These are phyloP conservation scores for Sapayoa aenigma DNA, from an alignment of 2,113 vertebrate species.

Conservation along the genomic window DNA sequence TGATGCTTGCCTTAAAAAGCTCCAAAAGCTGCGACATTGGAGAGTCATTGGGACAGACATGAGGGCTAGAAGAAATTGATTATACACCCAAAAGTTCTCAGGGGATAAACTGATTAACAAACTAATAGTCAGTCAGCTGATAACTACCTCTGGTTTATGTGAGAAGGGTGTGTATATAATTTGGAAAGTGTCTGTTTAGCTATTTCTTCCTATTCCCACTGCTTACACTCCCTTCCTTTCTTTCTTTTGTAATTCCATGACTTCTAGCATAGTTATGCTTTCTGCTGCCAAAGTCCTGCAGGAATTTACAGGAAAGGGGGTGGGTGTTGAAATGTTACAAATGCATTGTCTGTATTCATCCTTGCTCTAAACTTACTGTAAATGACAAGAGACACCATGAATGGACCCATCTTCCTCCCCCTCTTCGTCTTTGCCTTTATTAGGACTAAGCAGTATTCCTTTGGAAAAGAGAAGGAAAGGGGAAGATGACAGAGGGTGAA, in stretches of 20 bases:
- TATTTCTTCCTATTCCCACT: not conserved
- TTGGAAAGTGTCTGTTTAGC: not conserved
- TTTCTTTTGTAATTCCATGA: not conserved
- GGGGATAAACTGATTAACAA: not conserved
- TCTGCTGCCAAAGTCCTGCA: not conserved
- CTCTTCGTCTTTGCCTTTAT: not conserved
- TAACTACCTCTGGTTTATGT: not conserved
- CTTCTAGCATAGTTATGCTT: not conserved
- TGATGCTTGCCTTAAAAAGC: not conserved
- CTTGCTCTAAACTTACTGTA: not conserved
- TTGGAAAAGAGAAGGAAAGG: not conserved
- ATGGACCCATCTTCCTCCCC: not conserved
- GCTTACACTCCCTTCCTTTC: not conserved
- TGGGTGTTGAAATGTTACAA: not conserved
- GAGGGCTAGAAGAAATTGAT: not conserved
- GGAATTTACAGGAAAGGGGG: not conserved
- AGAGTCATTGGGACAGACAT: not conserved
- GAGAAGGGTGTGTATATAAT: not conserved
- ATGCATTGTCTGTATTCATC: not conserved
- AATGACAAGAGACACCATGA: not conserved
- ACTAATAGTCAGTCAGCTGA: not conserved
- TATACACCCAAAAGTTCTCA: not conserved
- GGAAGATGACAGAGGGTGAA: not conserved
- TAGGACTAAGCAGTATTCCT: not conserved
- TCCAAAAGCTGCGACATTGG: not conserved